A percentile compares a stretch with the other conserved stretches of the same genome.
phyloP scores from a whole-genome alignment of 2,113 vertebrate species.

The Sinocyclocheilus maitianheensis region DNA sequence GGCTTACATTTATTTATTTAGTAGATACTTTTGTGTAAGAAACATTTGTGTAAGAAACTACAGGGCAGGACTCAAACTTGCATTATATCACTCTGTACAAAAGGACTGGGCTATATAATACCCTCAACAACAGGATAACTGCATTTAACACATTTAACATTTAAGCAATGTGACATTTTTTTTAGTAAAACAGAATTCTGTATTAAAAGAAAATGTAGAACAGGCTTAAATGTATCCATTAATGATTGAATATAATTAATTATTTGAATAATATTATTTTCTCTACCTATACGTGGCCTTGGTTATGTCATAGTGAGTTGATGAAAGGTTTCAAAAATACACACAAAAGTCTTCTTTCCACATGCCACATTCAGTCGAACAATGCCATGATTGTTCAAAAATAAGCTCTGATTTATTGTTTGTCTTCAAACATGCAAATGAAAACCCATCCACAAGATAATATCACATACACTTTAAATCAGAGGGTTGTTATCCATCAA shows the following conservation, averaged over 20 bases:
- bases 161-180: not conserved
- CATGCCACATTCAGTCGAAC: not conserved
- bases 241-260: not conserved
- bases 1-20: not conserved
- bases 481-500: constrained; percentile 1
- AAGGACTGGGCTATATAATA: not conserved
- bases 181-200: not conserved
- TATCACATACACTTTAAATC: not conserved
- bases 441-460: no score
- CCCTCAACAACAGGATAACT: not conserved
- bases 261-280: not conserved
- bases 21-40: not conserved
- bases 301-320: no score
- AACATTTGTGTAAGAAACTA: not conserved
- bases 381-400: not conserved
- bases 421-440: not conserved
- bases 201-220: not conserved
- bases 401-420: not conserved
- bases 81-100: no score
- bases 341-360: not conserved
- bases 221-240: not conserved
- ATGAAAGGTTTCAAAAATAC: no score
- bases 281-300: not conserved
- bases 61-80: not conserved
- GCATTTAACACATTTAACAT: not conserved